Evolutionary conservation across 2,888 invertebrate genomes (phyloP), one percentile per base, ranked within the genome.

Genomic region (Hoplodrina blanda): DNA sequence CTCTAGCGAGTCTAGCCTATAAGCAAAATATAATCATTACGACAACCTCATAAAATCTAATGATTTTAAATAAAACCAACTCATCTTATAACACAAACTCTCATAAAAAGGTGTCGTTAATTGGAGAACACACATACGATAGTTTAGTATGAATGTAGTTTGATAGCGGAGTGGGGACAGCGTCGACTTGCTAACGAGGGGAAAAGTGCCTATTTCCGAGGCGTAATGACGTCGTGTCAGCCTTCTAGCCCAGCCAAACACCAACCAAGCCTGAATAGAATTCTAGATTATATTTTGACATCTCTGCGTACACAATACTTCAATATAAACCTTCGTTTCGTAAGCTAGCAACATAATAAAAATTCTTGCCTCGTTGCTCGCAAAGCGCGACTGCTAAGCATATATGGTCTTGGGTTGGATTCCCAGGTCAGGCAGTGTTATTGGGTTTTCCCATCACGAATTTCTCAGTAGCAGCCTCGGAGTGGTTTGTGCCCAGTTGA

Each of bases 191-290:
- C 94, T 95, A 96, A 96, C 95, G 95, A 95, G 94, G 94, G 92
- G 92, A 95, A 95, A 95, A 96, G 94, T 95, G 95, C 93, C 95
- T 95, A 96, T 96, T 95, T 95, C 95, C 95, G 93, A 90, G 92
- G 83, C 90, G 93, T 95, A 95, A 96, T 95, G 95, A 95, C 94
- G 89, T 87, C 91, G 91, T 90, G 91, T 90, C 93, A 91, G 88
- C 92, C 90, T 90, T 88, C 90, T 68, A 83, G 81, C 83, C 83
- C 77, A 67, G 84, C 82, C 81, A 83, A 88, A 87, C 85, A 87
- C 79, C 77, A 70, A 79, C 64, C 76, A 54, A 66, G 83, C 69
- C 73, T 84, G 84, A 83, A 87, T 85, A 85, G 86, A 83, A 85
- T 81, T 83, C 85, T 85, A 86, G 86, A 84, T 87, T 84, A 85